Conservation (phyloP, 2,113 vertebrate species). For the Oreochromis niloticus region DNA sequence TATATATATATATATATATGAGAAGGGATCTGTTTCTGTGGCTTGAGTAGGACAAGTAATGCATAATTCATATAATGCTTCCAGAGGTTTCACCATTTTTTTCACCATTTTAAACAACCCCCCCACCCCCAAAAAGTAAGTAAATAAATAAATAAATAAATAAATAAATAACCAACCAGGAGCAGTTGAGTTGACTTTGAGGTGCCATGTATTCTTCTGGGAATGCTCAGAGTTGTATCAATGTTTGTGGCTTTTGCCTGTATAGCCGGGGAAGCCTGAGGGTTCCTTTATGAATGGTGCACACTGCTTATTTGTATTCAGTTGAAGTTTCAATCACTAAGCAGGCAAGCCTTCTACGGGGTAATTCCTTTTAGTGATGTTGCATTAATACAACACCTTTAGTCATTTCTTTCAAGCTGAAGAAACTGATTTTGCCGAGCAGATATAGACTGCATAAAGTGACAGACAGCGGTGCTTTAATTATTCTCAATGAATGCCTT, state of each 20-base stretch:
- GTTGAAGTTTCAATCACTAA: conserved; percentile 34
- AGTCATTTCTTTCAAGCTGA: conserved; percentile 50
- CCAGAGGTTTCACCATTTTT: background rate
- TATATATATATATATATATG: no score
- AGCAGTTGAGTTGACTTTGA: conserved; percentile 16
- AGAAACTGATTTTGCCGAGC: conserved; percentile 14
- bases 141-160: background rate
- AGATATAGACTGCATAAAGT: conserved; percentile 30
- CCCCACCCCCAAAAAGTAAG: background rate
- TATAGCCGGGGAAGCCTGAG: conserved; percentile 7
- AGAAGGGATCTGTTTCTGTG: background rate
- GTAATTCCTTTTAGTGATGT: conserved; percentile 53
- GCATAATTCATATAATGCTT: background rate
- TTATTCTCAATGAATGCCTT: conserved; percentile 42
- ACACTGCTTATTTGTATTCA: conserved; percentile 39
- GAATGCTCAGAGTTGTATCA: conserved; percentile 8
- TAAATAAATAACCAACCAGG: background rate
- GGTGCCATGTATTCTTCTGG: conserved; percentile 17
- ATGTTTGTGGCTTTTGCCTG: background rate
- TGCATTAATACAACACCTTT: conserved; percentile 50
- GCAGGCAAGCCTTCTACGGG: conserved; percentile 40
- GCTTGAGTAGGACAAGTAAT: background rate
- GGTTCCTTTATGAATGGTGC: conserved; percentile 14
- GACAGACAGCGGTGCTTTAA: conserved; percentile 30
- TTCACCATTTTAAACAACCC: background rate